Base-by-base conservation (phyloP, 1,140 invertebrate genomes). In the Contarinia nasturtii region DNA sequence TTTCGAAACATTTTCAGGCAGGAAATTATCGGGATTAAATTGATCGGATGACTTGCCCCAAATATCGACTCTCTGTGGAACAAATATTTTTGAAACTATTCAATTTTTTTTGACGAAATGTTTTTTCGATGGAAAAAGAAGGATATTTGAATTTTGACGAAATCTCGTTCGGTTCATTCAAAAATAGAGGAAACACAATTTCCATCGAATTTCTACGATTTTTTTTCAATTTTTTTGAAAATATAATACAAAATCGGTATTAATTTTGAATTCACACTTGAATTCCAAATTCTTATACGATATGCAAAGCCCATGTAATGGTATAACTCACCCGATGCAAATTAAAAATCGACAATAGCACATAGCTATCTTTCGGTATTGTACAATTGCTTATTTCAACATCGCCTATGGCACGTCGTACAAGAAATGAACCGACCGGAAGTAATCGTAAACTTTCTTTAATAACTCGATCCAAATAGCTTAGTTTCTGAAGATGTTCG, bases 11-110 rank as follows among this genome's bases (percentile, higher is more conserved):
- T 69, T 59, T 51, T 72, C 69, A 1, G 74, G 71, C 18, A 74
- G 54, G 57, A 82, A 84, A 48, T 77, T 58, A 48, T 82, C 77
- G 0, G 81, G 80, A 57, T 82, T 68, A 54, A 80, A 84, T 19
- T 62, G 59, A 12, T 77, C 69, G 1, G 79, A 78, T 50, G 82
- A 68, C 2, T 76, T 67, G 48, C 72, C 64, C 63, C 67, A 76
- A 49, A 66, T 63, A 44, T 66, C 59, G 61, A 51, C 69, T 20
- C n/a, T 27, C 27, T 27, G 27, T 10, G 10, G 10, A 10, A 27
- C 27, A 27, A 27, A 27, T 27, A 27, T 27, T 27, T 27, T 10
- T 27, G 27, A 5, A 27, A 5, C 27, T 60, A 51, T 69, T 57
- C 41, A 64, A 54, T 50, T 79, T 74, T 1, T 70, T 49, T 19